phyloP scores from a whole-genome alignment of 2,888 invertebrate species.

The Trachelus iudaicus region DNA sequence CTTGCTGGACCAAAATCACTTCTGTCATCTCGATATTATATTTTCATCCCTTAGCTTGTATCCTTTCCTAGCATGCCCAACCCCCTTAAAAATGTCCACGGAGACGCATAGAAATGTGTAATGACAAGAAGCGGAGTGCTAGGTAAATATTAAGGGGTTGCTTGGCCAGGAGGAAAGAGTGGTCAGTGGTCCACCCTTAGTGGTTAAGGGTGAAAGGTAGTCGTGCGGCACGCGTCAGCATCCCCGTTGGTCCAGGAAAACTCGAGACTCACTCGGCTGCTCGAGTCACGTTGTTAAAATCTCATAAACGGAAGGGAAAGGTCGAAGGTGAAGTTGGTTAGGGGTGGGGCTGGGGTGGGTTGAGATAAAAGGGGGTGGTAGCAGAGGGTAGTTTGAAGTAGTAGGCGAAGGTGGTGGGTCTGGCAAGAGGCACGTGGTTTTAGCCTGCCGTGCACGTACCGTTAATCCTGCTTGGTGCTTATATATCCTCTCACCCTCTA shows the following conservation, averaged over 20 bases:
- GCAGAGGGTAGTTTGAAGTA: background rate
- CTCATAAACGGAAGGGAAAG: conserved; percentile 37
- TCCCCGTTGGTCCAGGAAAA: background rate
- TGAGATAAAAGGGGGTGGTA: background rate
- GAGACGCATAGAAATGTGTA: background rate
- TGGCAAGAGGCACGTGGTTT: conserved; percentile 33
- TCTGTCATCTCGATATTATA: background rate
- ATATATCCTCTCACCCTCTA: conserved; percentile 34
- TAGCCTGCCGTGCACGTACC: conserved; percentile 59
- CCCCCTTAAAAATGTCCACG: background rate
- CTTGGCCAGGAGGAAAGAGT: background rate
- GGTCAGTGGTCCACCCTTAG: background rate
- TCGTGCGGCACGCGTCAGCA: background rate
- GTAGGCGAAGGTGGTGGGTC: conserved; percentile 2
- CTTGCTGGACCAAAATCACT: background rate
- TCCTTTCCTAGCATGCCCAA: background rate
- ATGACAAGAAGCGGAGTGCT: background rate
- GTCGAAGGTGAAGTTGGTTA: conserved; percentile 5
- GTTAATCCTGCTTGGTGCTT: conserved; percentile 55
- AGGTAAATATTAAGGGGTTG: background rate
- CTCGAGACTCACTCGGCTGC: background rate
- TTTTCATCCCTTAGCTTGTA: background rate
- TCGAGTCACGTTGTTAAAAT: conserved; percentile 37
- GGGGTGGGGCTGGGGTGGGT: background rate
- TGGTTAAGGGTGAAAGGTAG: background rate